Conservation (phyloP, 2,888 invertebrate species). For the Autographa pulchrina region DNA sequence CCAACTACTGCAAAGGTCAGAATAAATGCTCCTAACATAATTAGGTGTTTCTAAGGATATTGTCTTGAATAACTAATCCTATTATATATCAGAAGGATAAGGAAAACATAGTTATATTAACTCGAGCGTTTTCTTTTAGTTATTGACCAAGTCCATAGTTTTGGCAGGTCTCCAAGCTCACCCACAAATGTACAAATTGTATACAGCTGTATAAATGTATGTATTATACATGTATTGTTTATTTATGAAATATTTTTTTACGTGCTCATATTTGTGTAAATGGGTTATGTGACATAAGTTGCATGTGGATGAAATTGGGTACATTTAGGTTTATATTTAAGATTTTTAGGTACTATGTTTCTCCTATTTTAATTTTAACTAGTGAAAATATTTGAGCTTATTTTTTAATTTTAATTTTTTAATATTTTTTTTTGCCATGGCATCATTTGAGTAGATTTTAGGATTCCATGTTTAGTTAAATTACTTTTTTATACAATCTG, state of each 20-base stretch:
- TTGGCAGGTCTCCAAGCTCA: conserved; percentile 25
- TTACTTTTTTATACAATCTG: no score
- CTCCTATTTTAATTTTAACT: no score
- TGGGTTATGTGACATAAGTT: conserved; percentile 36
- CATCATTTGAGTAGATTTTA: no score
- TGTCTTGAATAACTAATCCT: neutral
- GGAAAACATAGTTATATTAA: conserved; percentile 3
- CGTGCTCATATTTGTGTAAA: conserved; percentile 27
- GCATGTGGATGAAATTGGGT: conserved; percentile 28
- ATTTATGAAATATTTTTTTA: conserved; percentile 44
- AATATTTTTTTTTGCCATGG: no score
- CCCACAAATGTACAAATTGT: conserved; percentile 6
- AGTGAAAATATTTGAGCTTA: no score
- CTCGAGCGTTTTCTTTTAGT: neutral
- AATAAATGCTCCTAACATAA: neutral
- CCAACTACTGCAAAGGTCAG: neutral
- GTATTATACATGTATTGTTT: conserved; percentile 19
- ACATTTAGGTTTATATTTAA: conserved; percentile 25
- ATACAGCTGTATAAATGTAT: conserved; percentile 2
- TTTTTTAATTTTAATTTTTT: no score
- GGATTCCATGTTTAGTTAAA: no score
- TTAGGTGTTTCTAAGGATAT: conserved; percentile 1
- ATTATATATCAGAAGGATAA: neutral
- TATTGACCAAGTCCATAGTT: conserved; percentile 3
- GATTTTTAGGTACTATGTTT: no score